Percentiles rank a stretch among this genome's conserved stretches.
Conservation (phyloP, 2,888 invertebrate species). For the Sussaba pulchella region DNA sequence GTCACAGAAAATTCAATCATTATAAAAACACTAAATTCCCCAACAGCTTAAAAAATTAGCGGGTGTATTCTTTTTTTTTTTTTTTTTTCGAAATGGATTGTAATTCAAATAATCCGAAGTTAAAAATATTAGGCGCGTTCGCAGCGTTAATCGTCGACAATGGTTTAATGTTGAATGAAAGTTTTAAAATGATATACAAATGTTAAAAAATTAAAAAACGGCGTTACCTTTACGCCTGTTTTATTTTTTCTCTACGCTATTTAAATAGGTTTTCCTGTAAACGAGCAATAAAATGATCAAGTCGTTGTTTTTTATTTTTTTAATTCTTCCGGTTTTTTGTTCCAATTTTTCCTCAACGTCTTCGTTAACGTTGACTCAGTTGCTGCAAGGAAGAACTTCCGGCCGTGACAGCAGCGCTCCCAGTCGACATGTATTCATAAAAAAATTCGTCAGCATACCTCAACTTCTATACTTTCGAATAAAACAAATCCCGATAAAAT, state of each 20-base stretch:
- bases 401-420: too few relatives aligned
- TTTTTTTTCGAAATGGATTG: background rate
- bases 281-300: constrained; percentile 32
- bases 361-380: background rate
- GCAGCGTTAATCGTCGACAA: background rate
- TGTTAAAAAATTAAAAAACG: too few relatives aligned
- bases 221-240: background rate
- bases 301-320: constrained; percentile 11
- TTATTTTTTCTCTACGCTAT: background rate
- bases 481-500: too few relatives aligned
- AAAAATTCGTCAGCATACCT: too few relatives aligned
- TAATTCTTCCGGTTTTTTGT: background rate
- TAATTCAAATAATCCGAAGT: background rate
- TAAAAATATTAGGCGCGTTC: constrained; percentile 11
- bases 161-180: constrained; percentile 9
- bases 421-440: too few relatives aligned
- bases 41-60: too few relatives aligned
- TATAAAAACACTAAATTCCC: too few relatives aligned
- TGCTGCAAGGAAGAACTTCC: too few relatives aligned
- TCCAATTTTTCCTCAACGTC: constrained; percentile 5
- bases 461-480: too few relatives aligned
- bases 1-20: background rate
- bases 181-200: background rate
- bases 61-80: too few relatives aligned
- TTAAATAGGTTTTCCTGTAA: constrained; percentile 40